phyloP scores from a whole-genome alignment of 2,797 vertebrate genomes.

The Liparis tanakae region DNA sequence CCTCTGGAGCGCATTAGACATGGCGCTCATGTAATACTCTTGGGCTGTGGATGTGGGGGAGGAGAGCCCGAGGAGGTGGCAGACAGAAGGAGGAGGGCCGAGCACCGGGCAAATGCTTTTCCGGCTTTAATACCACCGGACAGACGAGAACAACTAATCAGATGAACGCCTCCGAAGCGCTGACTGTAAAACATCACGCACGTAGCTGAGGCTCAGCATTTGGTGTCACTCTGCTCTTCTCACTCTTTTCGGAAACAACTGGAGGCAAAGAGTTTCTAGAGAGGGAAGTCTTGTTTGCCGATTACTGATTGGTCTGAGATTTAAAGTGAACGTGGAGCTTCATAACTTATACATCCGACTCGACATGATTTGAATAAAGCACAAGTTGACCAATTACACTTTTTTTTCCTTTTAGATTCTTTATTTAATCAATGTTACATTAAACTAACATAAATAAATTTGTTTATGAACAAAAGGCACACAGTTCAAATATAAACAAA shows the following conservation, averaged over 20 bases:
- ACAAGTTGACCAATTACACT: conserved; percentile 19
- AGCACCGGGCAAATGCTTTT: conserved; percentile 25
- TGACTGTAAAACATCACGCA: conserved; percentile 8
- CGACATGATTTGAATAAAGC: conserved; percentile 28
- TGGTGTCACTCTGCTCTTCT: neutral
- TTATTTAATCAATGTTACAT: conserved; percentile 88
- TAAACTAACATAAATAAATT: conserved; percentile 96
- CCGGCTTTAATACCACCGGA: conserved; percentile 29
- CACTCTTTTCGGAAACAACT: neutral
- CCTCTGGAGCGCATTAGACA: conserved; percentile 76
- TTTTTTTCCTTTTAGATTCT: conserved; percentile 76
- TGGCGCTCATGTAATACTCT: conserved; percentile 59
- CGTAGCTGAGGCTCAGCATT: neutral
- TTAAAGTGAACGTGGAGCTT: neutral
- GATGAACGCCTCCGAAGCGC: conserved; percentile 23
- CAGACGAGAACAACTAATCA: conserved; percentile 47
- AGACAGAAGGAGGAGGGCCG: conserved; percentile 28
- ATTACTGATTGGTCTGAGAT: neutral
- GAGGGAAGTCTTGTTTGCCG: neutral
- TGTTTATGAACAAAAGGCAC: conserved; percentile 95
- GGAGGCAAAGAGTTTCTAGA: neutral
- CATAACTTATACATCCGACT: neutral
- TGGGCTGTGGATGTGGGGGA: conserved; percentile 15
- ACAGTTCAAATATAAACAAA: conserved; percentile 92
- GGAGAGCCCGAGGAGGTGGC: conserved; percentile 6